These are phyloP conservation scores for Motacilla alba DNA, from an alignment of 2,113 vertebrate species.

Conservation along the genomic window DNA sequence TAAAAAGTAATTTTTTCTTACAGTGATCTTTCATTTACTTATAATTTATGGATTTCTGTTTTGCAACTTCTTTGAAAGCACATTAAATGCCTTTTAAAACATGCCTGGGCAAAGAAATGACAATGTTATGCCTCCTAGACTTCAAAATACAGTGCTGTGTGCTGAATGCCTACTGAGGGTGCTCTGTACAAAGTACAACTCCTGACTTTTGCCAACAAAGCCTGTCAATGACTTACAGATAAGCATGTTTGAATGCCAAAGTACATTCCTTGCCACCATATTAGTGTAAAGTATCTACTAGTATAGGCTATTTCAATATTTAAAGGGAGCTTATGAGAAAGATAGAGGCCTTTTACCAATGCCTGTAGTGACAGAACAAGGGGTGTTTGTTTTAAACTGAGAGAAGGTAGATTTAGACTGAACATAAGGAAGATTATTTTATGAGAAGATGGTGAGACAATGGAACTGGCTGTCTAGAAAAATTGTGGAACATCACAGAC, in stretches of 20 bases:
- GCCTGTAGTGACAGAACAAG: background rate
- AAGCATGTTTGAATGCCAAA: background rate
- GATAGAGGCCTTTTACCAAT: background rate
- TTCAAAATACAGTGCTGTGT: background rate
- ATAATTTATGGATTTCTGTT: background rate
- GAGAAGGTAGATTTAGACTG: background rate
- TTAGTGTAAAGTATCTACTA: background rate
- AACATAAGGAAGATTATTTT: background rate
- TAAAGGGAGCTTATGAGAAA: background rate
- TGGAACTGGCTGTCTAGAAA: background rate
- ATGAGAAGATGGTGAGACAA: background rate
- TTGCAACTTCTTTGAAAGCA: background rate
- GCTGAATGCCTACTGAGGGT: background rate
- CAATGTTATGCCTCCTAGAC: background rate
- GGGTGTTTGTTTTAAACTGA: background rate
- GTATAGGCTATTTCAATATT: background rate
- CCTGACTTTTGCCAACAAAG: background rate
- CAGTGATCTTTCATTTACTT: background rate
- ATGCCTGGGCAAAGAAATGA: background rate
- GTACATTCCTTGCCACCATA: background rate
- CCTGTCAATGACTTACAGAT: background rate
- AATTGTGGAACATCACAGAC: rapidly evolving
- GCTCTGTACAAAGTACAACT: background rate
- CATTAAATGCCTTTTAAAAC: background rate
- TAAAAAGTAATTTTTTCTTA: background rate